phyloP scores from a whole-genome alignment of 2,888 invertebrate species.

The Fragum sueziense region DNA sequence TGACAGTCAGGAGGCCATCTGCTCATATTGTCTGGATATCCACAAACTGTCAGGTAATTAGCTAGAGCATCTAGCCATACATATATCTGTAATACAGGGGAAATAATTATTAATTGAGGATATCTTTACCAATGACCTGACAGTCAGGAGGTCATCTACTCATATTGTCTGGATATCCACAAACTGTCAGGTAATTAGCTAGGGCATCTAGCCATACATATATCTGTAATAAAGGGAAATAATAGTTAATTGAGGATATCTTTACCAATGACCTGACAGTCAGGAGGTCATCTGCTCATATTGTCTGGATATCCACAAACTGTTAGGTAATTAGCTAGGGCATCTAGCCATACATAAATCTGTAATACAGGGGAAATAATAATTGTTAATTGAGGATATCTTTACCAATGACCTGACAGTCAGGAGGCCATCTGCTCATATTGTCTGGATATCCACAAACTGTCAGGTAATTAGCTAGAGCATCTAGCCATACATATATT shows the following conservation, averaged over 20 bases:
- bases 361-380: slow-evolving; percentile 72
- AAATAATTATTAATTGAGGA: slow-evolving; percentile 90
- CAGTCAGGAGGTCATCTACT: slow-evolving; percentile 93
- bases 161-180: slow-evolving; percentile 88
- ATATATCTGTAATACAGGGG: slow-evolving; percentile 87
- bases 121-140: slow-evolving; percentile 98
- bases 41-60: slow-evolving; percentile 94
- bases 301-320: slow-evolving; percentile 90
- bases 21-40: slow-evolving; percentile 87
- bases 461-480: slow-evolving; percentile 96
- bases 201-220: slow-evolving; percentile 99
- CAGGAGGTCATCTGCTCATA: slow-evolving; percentile 90
- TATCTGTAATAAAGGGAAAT: slow-evolving; percentile 84
- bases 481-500: slow-evolving; percentile 99
- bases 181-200: slow-evolving; percentile 94
- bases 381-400: slow-evolving; percentile 94
- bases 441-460: slow-evolving; percentile 90
- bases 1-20: slow-evolving; percentile 96
- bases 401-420: slow-evolving; percentile 95
- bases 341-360: slow-evolving; percentile 99
- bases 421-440: slow-evolving; percentile 90
- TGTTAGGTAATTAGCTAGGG: slow-evolving; percentile 96
- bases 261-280: slow-evolving; percentile 95
- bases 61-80: slow-evolving; percentile 99
- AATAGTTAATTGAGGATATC: slow-evolving; percentile 94